These are phyloP conservation scores for Microdon myrmicae DNA, from an alignment of 2,888 invertebrate genomes.

Conservation along the genomic window DNA sequence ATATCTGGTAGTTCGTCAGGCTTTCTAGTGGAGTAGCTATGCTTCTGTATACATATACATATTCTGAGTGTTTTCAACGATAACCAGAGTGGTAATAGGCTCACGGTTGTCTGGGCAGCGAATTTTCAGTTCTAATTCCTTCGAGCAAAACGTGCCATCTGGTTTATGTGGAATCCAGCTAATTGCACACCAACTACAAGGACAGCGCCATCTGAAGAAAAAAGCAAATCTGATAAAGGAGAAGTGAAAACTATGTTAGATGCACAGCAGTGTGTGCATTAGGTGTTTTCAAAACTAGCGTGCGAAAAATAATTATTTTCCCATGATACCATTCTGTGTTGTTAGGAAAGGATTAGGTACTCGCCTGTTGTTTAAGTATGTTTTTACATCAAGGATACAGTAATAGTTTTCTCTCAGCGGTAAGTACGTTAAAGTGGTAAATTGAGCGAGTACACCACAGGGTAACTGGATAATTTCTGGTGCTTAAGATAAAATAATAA, in stretches of 20 bases:
- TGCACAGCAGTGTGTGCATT: no score
- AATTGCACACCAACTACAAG: slow-evolving; percentile 83
- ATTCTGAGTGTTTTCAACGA: slow-evolving; percentile 93
- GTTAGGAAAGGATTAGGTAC: no score
- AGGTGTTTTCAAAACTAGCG: neutral
- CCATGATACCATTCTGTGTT: no score
- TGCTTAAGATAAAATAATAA: no score
- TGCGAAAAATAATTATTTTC: no score
- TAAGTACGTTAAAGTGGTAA: no score
- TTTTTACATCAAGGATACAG: no score
- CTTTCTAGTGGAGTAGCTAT: slow-evolving; percentile 82
- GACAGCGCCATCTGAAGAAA: slow-evolving; percentile 72
- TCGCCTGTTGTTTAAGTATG: no score
- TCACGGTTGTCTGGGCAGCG: slow-evolving; percentile 81
- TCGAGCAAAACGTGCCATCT: slow-evolving; percentile 88
- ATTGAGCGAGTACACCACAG: no score
- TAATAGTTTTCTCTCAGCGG: no score
- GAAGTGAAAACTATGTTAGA: neutral
- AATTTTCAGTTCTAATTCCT: slow-evolving; percentile 75
- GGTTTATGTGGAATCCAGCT: slow-evolving; percentile 76
- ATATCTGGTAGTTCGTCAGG: slow-evolving; percentile 75
- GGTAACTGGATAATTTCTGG: no score
- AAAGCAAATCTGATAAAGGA: neutral
- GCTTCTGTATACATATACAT: slow-evolving; percentile 87
- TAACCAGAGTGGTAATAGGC: slow-evolving; percentile 81